These are phyloP conservation scores for Micrasema minimum DNA, from an alignment of 1,140 invertebrate genomes.

Conservation along the genomic window DNA sequence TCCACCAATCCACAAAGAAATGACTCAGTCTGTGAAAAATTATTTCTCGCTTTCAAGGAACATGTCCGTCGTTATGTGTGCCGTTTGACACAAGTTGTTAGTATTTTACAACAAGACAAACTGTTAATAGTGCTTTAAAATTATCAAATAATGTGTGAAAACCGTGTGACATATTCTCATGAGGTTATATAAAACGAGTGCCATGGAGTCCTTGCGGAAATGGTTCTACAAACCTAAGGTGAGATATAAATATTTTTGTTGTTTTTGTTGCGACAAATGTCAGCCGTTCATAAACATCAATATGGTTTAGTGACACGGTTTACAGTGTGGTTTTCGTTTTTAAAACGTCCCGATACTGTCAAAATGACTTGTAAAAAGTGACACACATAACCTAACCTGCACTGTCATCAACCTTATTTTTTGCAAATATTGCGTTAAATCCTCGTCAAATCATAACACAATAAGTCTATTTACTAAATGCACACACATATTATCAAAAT, in stretches of 20 bases:
- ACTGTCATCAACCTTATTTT: slow-evolving; percentile 38
- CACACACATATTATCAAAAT: too few species aligned
- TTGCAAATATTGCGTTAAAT: slow-evolving; percentile 21
- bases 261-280: slow-evolving; percentile 27
- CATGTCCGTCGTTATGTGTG: slow-evolving; percentile 64
- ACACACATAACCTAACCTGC: slow-evolving; percentile 42
- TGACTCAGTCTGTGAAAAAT: slow-evolving; percentile 39
- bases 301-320: not conserved
- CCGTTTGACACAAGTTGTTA: slow-evolving; percentile 65
- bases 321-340: not conserved
- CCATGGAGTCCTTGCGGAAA: slow-evolving; percentile 89
- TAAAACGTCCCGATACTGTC: not conserved
- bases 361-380: slow-evolving; percentile 22
- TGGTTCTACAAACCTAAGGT: slow-evolving; percentile 94
- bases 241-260: slow-evolving; percentile 58
- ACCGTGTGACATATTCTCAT: slow-evolving; percentile 63
- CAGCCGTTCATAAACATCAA: slow-evolving; percentile 4
- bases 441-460: not conserved
- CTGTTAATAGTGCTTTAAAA: slow-evolving; percentile 36
- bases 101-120: slow-evolving; percentile 29
- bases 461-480: too few species aligned
- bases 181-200: slow-evolving; percentile 67
- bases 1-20: slow-evolving; percentile 40
- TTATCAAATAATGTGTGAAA: slow-evolving; percentile 60
- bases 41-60: slow-evolving; percentile 51